phyloP scores from a whole-genome alignment of 2,888 invertebrate genomes.

The Cephus runcator region DNA sequence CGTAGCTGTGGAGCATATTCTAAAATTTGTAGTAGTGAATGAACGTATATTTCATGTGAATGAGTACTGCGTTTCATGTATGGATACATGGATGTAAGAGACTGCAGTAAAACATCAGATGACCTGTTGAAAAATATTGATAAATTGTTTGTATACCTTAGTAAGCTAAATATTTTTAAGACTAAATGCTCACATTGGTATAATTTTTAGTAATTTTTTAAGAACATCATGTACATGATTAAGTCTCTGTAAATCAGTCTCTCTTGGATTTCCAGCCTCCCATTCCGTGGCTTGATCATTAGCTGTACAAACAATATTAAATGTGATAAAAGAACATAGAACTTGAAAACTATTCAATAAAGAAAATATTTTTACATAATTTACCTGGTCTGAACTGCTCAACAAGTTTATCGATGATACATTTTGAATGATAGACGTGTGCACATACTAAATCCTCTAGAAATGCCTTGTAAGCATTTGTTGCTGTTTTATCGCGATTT shows the following conservation, averaged over 20 bases:
- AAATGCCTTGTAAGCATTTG: slow-evolving; percentile 72
- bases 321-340: slow-evolving; percentile 14
- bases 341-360: neutral
- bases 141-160: slow-evolving; percentile 2
- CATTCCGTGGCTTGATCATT: slow-evolving; percentile 70
- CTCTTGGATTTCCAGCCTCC: slow-evolving; percentile 71
- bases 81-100: slow-evolving; percentile 77
- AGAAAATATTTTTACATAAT: slow-evolving; percentile 11
- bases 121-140: slow-evolving; percentile 70
- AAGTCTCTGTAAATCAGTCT: slow-evolving; percentile 69
- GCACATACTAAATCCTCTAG: slow-evolving; percentile 76
- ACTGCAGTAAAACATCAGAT: slow-evolving; percentile 75
- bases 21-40: slow-evolving; percentile 81
- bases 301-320: slow-evolving; percentile 33
- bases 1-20: slow-evolving; percentile 79
- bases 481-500: slow-evolving; percentile 65
- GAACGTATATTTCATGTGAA: slow-evolving; percentile 79
- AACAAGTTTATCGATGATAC: slow-evolving; percentile 73
- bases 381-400: slow-evolving; percentile 71
- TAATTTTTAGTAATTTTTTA: slow-evolving; percentile 65
- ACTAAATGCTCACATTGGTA: slow-evolving; percentile 70
- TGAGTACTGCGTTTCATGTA: slow-evolving; percentile 78
- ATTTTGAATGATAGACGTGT: slow-evolving; percentile 74
- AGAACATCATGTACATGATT: slow-evolving; percentile 73
- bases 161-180: slow-evolving; percentile 14